A percentile compares a stretch with the other conserved stretches of the same genome.
These are phyloP conservation scores for Chaenodraco wilsoni DNA, from an alignment of 2,797 vertebrate species.

Conservation along the genomic window DNA sequence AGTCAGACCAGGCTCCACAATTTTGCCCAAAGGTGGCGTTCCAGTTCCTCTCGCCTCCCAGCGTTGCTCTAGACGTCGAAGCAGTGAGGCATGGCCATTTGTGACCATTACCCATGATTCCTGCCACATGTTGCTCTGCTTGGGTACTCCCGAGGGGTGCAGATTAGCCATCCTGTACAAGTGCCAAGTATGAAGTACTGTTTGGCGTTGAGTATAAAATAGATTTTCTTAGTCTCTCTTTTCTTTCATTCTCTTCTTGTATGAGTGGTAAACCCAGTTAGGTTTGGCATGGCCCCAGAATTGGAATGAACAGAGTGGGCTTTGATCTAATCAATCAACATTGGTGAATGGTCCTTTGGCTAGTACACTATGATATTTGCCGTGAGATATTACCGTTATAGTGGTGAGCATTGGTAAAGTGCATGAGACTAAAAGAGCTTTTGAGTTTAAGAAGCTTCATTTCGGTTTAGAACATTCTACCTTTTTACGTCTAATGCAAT, in stretches of 20 bases:
- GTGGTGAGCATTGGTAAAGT: slow-evolving; percentile 48
- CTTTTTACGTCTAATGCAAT: slow-evolving; percentile 29
- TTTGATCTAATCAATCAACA: slow-evolving; percentile 39
- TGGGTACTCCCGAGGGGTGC: slow-evolving; percentile 29
- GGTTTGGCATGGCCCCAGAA: slow-evolving; percentile 68
- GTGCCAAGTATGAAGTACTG: slow-evolving; percentile 56
- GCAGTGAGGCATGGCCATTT: slow-evolving; percentile 40
- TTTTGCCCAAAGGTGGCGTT: slow-evolving; percentile 28
- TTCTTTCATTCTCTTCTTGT: slow-evolving; percentile 34
- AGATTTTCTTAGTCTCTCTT: slow-evolving; percentile 41
- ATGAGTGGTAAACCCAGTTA: slow-evolving; percentile 62
- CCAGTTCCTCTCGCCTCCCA: slow-evolving; percentile 39
- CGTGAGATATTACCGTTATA: slow-evolving; percentile 18
- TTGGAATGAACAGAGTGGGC: slow-evolving; percentile 66
- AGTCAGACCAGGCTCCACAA: slow-evolving; percentile 42
- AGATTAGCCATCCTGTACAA: slow-evolving; percentile 34
- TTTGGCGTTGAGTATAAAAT: slow-evolving; percentile 55
- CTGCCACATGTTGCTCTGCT: slow-evolving; percentile 24
- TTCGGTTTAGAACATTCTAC: slow-evolving; percentile 20
- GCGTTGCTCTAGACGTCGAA: slow-evolving; percentile 6
- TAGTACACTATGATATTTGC: slow-evolving; percentile 31
- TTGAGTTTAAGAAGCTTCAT: slow-evolving; percentile 14
- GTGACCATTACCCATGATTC: slow-evolving; percentile 26
- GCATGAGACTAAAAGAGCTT: slow-evolving; percentile 37
- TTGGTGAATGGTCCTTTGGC: slow-evolving; percentile 42